A percentile compares a stretch with the other conserved stretches of the same genome.
phyloP scores from a whole-genome alignment of 1,140 invertebrate species.

The Doryteuthis pealeii region DNA sequence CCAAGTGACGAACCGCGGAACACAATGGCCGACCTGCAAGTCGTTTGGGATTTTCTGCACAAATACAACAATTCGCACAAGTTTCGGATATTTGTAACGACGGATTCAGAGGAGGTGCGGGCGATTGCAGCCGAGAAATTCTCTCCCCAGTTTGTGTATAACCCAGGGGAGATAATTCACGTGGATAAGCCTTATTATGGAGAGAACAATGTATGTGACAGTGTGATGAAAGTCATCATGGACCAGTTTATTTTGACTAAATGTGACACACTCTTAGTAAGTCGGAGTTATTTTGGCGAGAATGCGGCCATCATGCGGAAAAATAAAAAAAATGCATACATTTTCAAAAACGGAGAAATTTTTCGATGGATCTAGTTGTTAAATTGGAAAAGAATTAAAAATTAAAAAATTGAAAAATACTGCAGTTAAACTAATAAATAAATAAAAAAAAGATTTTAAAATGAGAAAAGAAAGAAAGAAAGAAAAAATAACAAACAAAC shows the following conservation, averaged over 20 bases:
- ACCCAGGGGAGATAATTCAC: constrained; percentile 34
- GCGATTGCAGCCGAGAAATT: constrained; percentile 29
- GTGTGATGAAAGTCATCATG: constrained; percentile 34
- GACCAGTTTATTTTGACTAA: constrained; percentile 35
- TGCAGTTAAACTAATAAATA: too few species aligned
- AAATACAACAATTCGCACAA: constrained; percentile 25
- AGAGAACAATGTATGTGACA: constrained; percentile 24
- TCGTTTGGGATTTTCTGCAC: constrained; percentile 31
- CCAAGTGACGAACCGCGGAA: constrained; percentile 35
- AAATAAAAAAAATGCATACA: constrained; percentile 32
- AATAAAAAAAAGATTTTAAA: too few species aligned
- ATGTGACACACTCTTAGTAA: constrained; percentile 35
- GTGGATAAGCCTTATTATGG: constrained; percentile 26
- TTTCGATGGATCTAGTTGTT: background rate
- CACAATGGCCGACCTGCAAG: constrained; percentile 25
- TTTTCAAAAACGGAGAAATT: constrained; percentile 30
- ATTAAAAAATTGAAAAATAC: too few species aligned
- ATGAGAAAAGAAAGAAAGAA: too few species aligned
- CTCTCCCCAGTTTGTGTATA: constrained; percentile 22
- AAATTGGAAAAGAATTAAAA: too few species aligned
- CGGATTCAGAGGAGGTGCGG: constrained; percentile 30
- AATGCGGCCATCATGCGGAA: constrained; percentile 30
- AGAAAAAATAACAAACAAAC: too few species aligned
- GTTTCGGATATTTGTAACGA: constrained; percentile 37
- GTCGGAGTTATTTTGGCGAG: constrained; percentile 37